Evolutionary conservation across 2,888 invertebrate genomes (phyloP), one percentile per base, ranked within the genome.

Genomic region (Microplitis manilae): DNA sequence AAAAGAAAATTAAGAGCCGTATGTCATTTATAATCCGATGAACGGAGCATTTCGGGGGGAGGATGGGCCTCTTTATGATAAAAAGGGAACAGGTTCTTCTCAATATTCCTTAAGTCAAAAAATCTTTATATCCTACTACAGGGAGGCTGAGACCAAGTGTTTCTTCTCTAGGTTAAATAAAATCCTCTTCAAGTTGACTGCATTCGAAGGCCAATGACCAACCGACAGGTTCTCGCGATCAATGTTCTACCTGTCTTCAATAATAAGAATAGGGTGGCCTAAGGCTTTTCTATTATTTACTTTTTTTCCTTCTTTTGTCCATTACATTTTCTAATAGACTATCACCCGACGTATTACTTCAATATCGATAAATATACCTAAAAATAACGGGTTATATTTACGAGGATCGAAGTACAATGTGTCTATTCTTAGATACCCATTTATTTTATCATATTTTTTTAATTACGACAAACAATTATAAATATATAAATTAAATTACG

Each of bases 141-240:
- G 77, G 39, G 69, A 59, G 64, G 73, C 77, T 70, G 20, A 30
- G 68, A 40, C 70, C 41, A 72, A 17, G 41, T 73, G 15, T 67
- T 59, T 73, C 30, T 62, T 30, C 59, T n/a, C 41, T 73, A 50
- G 41, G n/a, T 41, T 75, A 71, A 76, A 70, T 75, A 71, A 81
- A 64, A 73, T 65, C 73, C 67, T 73, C 67, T 65, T 39, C 59
- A 70, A 81, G 79, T 81, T 82, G 80, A 81, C 79, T 82, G 82
- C 82, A 82, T 75, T 77, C 74, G 77, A 80, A 82, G 82, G 82
- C 79, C 81, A 80, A 79, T 81, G 82, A 80, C 81, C 82, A 80
- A 74, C 61, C 62, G 79, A 78, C 79, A 80, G 80, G 77, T 81
- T 79, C 73, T 75, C 65, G 68, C 77, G 77, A 77, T 77, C 77